Percentiles rank a stretch among this genome's conserved stretches.
Conservation (phyloP, 2,113 vertebrate species). For the Hippocampus mohnikei region DNA sequence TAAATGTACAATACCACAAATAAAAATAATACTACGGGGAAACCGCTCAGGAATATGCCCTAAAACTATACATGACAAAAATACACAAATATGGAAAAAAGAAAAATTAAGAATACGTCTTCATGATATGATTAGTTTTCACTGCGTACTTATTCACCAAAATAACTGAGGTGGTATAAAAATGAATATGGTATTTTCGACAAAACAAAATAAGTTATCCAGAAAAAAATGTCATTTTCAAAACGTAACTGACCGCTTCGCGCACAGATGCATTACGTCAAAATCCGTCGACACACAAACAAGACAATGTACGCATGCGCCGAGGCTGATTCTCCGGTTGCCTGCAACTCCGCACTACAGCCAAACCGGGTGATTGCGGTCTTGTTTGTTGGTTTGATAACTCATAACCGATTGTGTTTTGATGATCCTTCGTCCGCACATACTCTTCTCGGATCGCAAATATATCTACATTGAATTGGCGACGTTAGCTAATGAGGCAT, state of each 20-base stretch:
- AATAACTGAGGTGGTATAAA: too few relatives aligned
- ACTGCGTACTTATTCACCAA: too few relatives aligned
- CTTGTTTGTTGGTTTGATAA: not conserved
- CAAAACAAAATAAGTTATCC: too few relatives aligned
- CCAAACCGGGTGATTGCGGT: constrained; percentile 20
- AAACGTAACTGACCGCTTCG: not conserved
- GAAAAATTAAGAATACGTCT: too few relatives aligned
- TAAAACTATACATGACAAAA: too few relatives aligned
- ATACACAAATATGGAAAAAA: too few relatives aligned
- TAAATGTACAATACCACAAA: too few relatives aligned
- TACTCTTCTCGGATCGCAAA: not conserved
- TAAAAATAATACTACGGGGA: too few relatives aligned
- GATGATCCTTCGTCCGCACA: not conserved
- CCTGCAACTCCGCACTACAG: not conserved
- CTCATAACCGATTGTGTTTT: not conserved
- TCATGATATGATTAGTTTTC: too few relatives aligned
- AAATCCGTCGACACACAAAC: not conserved
- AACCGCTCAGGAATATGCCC: too few relatives aligned
- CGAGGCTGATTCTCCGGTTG: not conserved
- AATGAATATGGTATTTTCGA: not conserved
- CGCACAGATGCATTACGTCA: not conserved
- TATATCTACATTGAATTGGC: not conserved
- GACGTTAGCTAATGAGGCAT: constrained; percentile 3
- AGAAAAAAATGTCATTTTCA: not conserved
- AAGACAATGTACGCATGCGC: not conserved